phyloP scores from a whole-genome alignment of 2,797 vertebrate genomes.

The Fistularia tabacaria region DNA sequence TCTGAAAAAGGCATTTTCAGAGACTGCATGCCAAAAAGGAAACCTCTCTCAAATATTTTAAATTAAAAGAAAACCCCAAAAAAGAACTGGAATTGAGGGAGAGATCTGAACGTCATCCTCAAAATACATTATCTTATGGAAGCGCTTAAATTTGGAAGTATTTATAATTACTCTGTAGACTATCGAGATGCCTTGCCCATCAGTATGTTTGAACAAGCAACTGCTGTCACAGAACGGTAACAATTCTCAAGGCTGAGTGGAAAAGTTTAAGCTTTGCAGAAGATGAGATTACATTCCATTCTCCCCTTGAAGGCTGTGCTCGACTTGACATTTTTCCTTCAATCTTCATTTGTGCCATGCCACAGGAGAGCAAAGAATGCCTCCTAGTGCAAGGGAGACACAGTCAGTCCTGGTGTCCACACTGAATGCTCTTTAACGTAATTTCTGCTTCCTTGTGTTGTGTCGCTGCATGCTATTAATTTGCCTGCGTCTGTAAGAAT shows the following conservation, averaged over 20 bases:
- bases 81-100: too few species aligned
- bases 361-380: slow-evolving; percentile 22
- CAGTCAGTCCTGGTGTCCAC: slow-evolving; percentile 16
- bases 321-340: slow-evolving; percentile 45
- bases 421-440: slow-evolving; percentile 28
- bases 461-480: slow-evolving; percentile 54
- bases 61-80: too few species aligned
- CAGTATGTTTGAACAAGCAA: slow-evolving; percentile 30
- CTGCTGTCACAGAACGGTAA: slow-evolving; percentile 36
- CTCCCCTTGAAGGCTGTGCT: slow-evolving; percentile 43
- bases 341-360: slow-evolving; percentile 43
- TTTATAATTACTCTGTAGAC: too few species aligned
- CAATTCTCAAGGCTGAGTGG: slow-evolving; percentile 53
- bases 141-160: too few species aligned
- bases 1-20: too few species aligned
- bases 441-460: slow-evolving; percentile 33
- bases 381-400: slow-evolving; percentile 32
- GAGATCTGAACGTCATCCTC: too few species aligned
- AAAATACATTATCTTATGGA: too few species aligned
- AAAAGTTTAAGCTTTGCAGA: slow-evolving; percentile 67
- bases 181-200: background rate
- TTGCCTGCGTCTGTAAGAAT: slow-evolving; percentile 29
- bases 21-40: too few species aligned
- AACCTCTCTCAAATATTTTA: too few species aligned
- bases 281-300: slow-evolving; percentile 75